Evolutionary conservation across 2,113 vertebrate genomes (phyloP).

Genomic region (Petromus typicus): DNA sequence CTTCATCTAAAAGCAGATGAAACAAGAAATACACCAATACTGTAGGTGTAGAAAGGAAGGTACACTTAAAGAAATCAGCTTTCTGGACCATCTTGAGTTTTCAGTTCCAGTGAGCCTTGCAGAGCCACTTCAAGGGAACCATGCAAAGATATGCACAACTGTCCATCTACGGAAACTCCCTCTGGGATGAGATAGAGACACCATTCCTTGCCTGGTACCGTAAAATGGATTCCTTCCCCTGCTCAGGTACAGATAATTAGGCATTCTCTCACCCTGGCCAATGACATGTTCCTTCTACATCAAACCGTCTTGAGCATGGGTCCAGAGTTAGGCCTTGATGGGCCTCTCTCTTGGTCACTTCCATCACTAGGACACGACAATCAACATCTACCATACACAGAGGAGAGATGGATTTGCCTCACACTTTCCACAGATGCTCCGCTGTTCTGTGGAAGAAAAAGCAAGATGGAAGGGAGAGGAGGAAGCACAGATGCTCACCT

Average conservation of each 20-base stretch:
- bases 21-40: background rate
- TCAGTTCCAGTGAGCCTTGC: background rate
- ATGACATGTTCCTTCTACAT: background rate
- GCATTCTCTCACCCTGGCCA: background rate
- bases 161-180: background rate
- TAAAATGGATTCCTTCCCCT: background rate
- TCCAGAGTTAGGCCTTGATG: background rate
- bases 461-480: too few species aligned
- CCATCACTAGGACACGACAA: background rate
- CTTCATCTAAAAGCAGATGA: background rate
- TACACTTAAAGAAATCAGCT: background rate
- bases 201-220: background rate
- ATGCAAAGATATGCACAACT: background rate
- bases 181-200: background rate
- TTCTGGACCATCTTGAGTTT: background rate
- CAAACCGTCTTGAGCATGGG: background rate
- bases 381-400: background rate
- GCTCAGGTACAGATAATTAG: background rate
- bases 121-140: background rate
- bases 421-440: too few species aligned
- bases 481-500: too few species aligned
- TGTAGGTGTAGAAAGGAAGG: background rate
- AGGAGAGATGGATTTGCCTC: background rate
- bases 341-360: background rate
- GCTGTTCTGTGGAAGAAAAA: background rate